phyloP scores from a whole-genome alignment of 2,888 invertebrate species.

The Harmothoe impar region DNA sequence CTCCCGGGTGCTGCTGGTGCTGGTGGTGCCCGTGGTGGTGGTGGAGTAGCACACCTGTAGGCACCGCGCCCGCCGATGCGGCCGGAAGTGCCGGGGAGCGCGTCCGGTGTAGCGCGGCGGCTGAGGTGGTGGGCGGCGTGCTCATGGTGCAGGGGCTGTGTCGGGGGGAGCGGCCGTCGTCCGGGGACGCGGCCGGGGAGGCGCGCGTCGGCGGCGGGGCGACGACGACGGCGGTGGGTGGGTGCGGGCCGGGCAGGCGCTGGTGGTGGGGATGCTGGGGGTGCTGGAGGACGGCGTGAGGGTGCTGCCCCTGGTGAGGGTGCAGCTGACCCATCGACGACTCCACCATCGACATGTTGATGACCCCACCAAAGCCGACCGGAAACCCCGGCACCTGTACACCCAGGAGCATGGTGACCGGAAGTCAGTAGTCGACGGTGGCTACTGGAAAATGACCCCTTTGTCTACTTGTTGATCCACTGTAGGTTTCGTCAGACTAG shows the following conservation, averaged over 20 bases:
- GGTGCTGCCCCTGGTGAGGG: slow-evolving; percentile 42
- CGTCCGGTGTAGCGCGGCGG: background rate
- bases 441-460: too few species aligned
- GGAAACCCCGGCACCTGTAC: slow-evolving; percentile 54
- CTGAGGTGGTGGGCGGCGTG: background rate
- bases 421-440: background rate
- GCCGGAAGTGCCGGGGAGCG: slow-evolving; percentile 34
- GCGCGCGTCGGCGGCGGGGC: background rate
- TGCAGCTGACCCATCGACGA: slow-evolving; percentile 39
- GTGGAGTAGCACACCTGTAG: background rate
- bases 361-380: slow-evolving; percentile 8
- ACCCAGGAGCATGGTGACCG: slow-evolving; percentile 13
- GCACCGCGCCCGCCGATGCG: background rate
- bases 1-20: background rate
- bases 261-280: background rate
- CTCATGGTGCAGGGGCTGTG: slow-evolving; percentile 25
- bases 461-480: too few species aligned
- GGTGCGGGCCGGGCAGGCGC: background rate
- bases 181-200: background rate
- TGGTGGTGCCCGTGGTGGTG: background rate
- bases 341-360: slow-evolving; percentile 53
- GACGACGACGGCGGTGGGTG: background rate
- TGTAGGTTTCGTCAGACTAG: too few species aligned
- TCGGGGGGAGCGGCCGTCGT: slow-evolving; percentile 25
- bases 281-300: background rate